Conservation (phyloP, 2,888 invertebrate species). For the Caenorhabditis parvicauda region DNA sequence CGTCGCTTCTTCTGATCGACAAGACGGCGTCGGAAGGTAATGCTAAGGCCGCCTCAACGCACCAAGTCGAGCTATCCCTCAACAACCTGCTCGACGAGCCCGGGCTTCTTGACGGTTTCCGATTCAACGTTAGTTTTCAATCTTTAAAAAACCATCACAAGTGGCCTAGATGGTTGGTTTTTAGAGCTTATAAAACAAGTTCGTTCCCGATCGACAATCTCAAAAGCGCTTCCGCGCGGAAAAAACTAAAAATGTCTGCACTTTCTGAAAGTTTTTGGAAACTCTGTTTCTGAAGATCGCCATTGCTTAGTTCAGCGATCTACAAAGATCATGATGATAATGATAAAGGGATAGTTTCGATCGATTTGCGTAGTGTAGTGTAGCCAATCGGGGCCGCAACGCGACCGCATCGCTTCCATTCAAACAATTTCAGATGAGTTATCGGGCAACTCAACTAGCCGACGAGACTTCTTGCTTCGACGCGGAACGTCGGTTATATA, state of each 20-base stretch:
- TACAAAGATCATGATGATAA: too few species aligned
- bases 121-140: conserved; percentile 25
- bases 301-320: too few species aligned
- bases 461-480: conserved; percentile 32
- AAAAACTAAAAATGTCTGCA: neutral
- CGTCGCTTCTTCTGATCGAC: conserved; percentile 39
- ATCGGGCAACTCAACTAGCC: conserved; percentile 31
- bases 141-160: neutral
- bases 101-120: conserved; percentile 47
- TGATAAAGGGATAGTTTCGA: too few species aligned
- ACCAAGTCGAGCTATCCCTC: conserved; percentile 25
- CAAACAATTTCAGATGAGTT: conserved; percentile 23
- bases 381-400: too few species aligned
- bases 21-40: conserved; percentile 36
- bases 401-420: too few species aligned
- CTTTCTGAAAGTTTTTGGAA: neutral
- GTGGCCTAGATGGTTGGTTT: too few species aligned
- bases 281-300: too few species aligned
- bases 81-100: conserved; percentile 38
- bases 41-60: conserved; percentile 19
- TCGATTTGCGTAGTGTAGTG: too few species aligned
- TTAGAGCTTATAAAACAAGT: too few species aligned
- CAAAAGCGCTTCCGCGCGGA: neutral
- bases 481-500: conserved; percentile 44
- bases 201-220: neutral